Base-by-base conservation (phyloP, 2,797 vertebrate species). In the Aeoliscus strigatus region DNA sequence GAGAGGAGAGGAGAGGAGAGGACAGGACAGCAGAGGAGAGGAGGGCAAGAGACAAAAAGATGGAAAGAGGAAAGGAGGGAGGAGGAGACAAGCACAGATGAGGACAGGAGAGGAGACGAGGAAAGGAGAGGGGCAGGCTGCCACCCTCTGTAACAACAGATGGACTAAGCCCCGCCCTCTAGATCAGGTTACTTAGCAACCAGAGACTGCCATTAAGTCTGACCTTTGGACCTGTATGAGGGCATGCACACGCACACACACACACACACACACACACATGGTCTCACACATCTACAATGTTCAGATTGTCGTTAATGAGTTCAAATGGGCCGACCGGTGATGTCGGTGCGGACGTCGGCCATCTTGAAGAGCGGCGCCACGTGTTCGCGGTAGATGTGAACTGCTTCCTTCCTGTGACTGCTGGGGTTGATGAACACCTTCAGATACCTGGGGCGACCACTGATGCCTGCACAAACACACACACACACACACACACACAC, bases 331-430 rank as follows among this genome's bases (percentile, higher is more conserved):
- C 24, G 39, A 84, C 84, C 76, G 1, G 80, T 83, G 66, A 81
- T 86, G 61, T 97, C 89, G 1, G 90, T 91, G 66, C 86, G 87
- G 70, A 98, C 83, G 66, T 90, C 91, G 11, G 93, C 92, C 46
- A 95, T 90, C 73, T 91, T 95, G 78, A 97, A 91, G 41, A 98
- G 90, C 9, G 95, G 94, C 21, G 90, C 91, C 40, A 97, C 92
- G 17, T 91, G 85, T 8, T 92, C 89, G 50, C 85, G 80, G 84
- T 96, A 98, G 82, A 96, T 54, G 33, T 83, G 83, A 13, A 85
- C 59, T 0, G 94, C 92, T 80, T 96, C 92, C 75, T 88, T 94
- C 75, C 85, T 93, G 76, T 96, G 93, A 70, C 96, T 96, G 62
- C 72, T 83, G 14, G 95, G 93, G 78, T 98, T 98, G 60, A 98